phyloP scores from a whole-genome alignment of 2,888 invertebrate genomes.

The Ornithoptera alexandrae region DNA sequence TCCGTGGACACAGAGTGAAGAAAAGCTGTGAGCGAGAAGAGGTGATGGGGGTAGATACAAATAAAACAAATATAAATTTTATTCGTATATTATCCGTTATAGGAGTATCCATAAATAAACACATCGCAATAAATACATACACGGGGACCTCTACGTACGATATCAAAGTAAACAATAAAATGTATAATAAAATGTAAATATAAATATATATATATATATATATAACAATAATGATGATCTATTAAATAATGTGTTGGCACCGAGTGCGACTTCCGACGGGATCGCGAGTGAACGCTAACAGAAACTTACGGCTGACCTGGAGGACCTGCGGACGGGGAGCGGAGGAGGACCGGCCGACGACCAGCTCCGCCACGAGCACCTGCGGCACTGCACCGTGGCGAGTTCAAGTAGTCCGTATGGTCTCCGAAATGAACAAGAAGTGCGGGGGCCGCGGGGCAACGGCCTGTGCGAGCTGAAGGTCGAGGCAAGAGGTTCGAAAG shows the following conservation, averaged over 20 bases:
- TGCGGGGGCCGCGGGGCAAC: slow-evolving; percentile 50
- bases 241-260: slow-evolving; percentile 70
- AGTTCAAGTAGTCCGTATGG: not conserved
- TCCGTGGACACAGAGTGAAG: no score
- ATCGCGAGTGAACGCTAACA: slow-evolving; percentile 63
- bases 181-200: slow-evolving; percentile 70
- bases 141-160: slow-evolving; percentile 64
- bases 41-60: not conserved
- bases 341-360: not conserved
- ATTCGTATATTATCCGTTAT: slow-evolving; percentile 70
- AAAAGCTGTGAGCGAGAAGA: no score
- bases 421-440: slow-evolving; percentile 36
- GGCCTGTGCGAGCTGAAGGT: slow-evolving; percentile 29
- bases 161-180: slow-evolving; percentile 74
- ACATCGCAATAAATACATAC: slow-evolving; percentile 70
- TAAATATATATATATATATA: slow-evolving; percentile 37
- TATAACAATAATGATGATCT: slow-evolving; percentile 38
- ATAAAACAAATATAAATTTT: slow-evolving; percentile 47
- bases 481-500: not conserved
- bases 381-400: not conserved
- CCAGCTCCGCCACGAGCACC: not conserved
- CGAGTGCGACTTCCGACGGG: slow-evolving; percentile 55
- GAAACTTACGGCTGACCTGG: slow-evolving; percentile 27
- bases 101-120: slow-evolving; percentile 72
- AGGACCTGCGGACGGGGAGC: not conserved